Conservation (phyloP, 1,140 invertebrate species). For the Stenopsyche tienmushanensis region DNA sequence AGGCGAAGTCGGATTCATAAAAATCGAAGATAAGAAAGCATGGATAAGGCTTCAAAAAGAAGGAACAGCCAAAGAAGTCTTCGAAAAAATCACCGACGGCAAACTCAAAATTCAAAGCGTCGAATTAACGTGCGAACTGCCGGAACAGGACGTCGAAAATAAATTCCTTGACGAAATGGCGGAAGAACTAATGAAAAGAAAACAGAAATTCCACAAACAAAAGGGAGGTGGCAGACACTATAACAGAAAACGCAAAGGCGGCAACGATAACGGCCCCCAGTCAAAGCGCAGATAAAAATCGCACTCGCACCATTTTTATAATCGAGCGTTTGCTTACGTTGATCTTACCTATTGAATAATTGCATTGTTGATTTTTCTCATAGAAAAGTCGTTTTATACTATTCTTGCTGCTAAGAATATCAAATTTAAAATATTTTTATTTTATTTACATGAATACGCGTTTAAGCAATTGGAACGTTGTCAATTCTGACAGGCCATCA, state of each 20-base stretch:
- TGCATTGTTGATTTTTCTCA: too few relatives aligned
- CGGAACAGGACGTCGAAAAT: constrained; percentile 71
- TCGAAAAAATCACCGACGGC: constrained; percentile 64
- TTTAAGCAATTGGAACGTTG: too few relatives aligned
- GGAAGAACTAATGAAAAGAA: constrained; percentile 61
- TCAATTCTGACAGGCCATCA: too few relatives aligned
- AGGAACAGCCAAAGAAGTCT: constrained; percentile 64
- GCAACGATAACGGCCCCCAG: constrained; percentile 33
- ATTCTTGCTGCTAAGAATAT: too few relatives aligned
- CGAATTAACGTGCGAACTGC: constrained; percentile 59
- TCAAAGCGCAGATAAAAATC: constrained; percentile 17
- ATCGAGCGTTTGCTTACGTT: too few relatives aligned
- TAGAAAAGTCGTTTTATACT: too few relatives aligned
- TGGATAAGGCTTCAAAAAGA: constrained; percentile 70
- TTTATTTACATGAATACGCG: too few relatives aligned
- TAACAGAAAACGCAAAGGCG: constrained; percentile 48
- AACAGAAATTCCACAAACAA: constrained; percentile 50
- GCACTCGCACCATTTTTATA: too few relatives aligned
- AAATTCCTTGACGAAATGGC: constrained; percentile 64
- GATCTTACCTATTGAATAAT: too few relatives aligned
- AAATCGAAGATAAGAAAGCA: constrained; percentile 69
- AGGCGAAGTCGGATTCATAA: constrained; percentile 67
- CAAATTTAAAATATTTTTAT: too few relatives aligned
- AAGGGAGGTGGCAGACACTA: constrained; percentile 48
- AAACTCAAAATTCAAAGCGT: constrained; percentile 61